Conservation (phyloP, 2,797 vertebrate species). For the Sebastes dallii region DNA sequence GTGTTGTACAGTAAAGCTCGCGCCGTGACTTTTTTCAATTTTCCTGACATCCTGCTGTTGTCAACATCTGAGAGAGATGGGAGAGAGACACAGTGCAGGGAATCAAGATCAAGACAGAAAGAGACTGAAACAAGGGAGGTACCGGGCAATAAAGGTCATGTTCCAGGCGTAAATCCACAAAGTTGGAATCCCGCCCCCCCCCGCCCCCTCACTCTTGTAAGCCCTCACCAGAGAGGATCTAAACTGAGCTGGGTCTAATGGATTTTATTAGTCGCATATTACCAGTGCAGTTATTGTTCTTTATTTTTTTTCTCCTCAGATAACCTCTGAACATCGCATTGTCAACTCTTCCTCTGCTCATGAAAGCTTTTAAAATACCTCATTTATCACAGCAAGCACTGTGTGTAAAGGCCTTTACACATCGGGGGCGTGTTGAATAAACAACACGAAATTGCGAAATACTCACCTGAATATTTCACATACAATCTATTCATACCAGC, state of each 20-base stretch:
- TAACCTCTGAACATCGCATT: not conserved
- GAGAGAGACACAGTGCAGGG: not conserved
- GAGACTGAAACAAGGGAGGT: not conserved
- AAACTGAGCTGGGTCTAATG: slow-evolving; percentile 7
- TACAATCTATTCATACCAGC: too few species aligned
- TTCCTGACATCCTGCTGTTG: slow-evolving; percentile 2
- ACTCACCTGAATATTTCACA: not conserved
- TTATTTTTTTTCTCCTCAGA: not conserved
- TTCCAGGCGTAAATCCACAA: not conserved
- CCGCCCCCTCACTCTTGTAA: too few species aligned
- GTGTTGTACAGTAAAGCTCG: slow-evolving; percentile 20
- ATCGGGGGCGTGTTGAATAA: not conserved
- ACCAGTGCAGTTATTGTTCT: not conserved
- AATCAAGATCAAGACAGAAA: not conserved
- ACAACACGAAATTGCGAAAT: not conserved
- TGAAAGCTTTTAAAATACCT: not conserved
- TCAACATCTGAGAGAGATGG: not conserved
- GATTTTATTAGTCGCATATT: not conserved
- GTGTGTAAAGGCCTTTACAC: not conserved
- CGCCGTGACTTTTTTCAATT: slow-evolving; percentile 2
- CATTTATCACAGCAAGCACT: not conserved
- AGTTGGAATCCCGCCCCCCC: not conserved
- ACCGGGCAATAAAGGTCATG: not conserved
- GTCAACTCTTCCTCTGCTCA: not conserved
- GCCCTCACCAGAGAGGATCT: not conserved